Conservation (phyloP, 2,113 vertebrate species). For the Bambusicola thoracicus region DNA sequence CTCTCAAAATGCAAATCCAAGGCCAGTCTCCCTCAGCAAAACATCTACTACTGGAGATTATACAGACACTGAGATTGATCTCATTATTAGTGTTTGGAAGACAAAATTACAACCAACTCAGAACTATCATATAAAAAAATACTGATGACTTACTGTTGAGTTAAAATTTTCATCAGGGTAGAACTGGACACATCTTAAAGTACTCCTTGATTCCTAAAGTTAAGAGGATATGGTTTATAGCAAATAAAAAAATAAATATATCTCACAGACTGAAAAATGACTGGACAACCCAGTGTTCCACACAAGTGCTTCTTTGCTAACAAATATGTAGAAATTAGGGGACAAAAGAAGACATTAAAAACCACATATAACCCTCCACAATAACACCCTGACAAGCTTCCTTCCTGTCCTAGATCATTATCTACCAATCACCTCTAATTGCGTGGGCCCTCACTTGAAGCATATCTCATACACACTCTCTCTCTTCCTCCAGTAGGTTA, state of each 20-base stretch:
- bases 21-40: background rate
- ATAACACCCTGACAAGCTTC: conserved; percentile 43
- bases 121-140: background rate
- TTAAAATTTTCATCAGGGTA: conserved; percentile 82
- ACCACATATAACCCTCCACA: conserved; percentile 40
- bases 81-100: background rate
- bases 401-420: conserved; percentile 61
- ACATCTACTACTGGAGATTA: background rate
- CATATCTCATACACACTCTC: background rate
- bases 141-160: conserved; percentile 81
- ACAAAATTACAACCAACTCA: background rate
- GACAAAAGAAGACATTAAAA: conserved; percentile 37
- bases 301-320: background rate
- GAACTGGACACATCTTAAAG: conserved; percentile 92
- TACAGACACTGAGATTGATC: background rate
- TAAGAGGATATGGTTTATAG: conserved; percentile 1
- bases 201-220: conserved; percentile 82
- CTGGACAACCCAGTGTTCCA: background rate
- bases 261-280: background rate
- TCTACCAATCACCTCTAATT: conserved; percentile 57
- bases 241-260: background rate
- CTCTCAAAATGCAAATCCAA: background rate
- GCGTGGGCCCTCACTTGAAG: background rate
- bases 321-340: background rate
- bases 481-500: background rate